Evolutionary conservation across 2,797 vertebrate species (phyloP).

Genomic region (Takifugu rubripes): DNA sequence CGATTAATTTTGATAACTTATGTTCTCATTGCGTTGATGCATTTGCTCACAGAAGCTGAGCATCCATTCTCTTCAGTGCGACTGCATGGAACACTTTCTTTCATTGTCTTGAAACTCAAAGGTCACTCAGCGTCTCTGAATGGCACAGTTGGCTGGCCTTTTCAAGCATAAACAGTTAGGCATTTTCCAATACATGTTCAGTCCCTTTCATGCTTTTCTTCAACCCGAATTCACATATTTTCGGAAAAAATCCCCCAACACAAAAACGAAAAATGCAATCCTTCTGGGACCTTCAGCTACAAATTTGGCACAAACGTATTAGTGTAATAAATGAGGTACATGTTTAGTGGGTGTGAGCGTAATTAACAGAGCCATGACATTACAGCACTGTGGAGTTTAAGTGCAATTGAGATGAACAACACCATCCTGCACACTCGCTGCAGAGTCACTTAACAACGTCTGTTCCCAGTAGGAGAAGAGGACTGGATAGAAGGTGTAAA

Average conservation of each 20-base stretch:
- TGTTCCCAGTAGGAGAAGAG: neutral
- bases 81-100: too few species aligned
- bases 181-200: too few species aligned
- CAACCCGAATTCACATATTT: slow-evolving; percentile 57
- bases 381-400: neutral
- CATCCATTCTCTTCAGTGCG: too few species aligned
- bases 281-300: slow-evolving; percentile 18
- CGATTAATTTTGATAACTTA: too few species aligned
- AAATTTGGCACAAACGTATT: slow-evolving; percentile 16
- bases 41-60: too few species aligned
- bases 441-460: neutral
- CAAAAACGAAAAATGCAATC: slow-evolving; percentile 40
- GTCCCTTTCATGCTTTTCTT: slow-evolving; percentile 8
- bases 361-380: slow-evolving; percentile 4
- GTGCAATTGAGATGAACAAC: slow-evolving; percentile 24
- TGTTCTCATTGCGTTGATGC: too few species aligned
- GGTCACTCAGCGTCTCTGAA: too few species aligned
- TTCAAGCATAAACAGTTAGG: too few species aligned
- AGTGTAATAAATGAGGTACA: slow-evolving; percentile 9
- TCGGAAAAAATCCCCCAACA: slow-evolving; percentile 22
- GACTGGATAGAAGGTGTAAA: neutral
- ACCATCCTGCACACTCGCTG: slow-evolving; percentile 4
- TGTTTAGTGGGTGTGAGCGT: slow-evolving; percentile 12
- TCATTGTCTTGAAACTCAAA: too few species aligned
- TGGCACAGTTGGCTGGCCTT: too few species aligned